These are phyloP conservation scores for Dolichotis patagonum DNA, from an alignment of 2,113 vertebrate species.

Conservation along the genomic window DNA sequence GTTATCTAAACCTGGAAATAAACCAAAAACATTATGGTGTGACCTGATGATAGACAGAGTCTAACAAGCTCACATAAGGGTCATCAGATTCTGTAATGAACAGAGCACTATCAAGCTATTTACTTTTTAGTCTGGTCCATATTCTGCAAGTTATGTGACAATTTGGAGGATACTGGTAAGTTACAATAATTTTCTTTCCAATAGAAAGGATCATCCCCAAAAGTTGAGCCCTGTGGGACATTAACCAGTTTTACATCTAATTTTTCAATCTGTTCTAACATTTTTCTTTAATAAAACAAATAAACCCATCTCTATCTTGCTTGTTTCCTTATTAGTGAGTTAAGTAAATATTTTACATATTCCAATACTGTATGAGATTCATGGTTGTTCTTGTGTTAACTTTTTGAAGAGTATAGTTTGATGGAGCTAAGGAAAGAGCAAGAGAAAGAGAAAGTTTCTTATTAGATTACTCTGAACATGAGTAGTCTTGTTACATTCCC, in stretches of 20 bases:
- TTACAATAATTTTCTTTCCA: not conserved
- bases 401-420: not conserved
- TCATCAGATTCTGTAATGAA: not conserved
- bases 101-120: not conserved
- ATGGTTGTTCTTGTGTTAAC: not conserved
- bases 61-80: not conserved
- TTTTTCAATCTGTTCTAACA: not conserved
- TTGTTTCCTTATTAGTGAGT: not conserved
- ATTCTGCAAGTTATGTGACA: not conserved
- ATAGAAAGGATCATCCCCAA: not conserved
- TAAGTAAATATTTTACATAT: not conserved
- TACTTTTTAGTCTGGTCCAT: not conserved
- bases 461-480: not conserved
- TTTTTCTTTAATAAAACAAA: constrained; percentile 21
- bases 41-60: not conserved
- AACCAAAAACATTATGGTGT: not conserved
- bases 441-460: not conserved
- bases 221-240: not conserved
- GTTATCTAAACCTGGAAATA: not conserved
- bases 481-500: not conserved
- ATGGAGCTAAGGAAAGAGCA: not conserved
- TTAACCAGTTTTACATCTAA: too few relatives aligned
- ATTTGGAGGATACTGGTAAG: not conserved
- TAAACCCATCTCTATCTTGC: not conserved
- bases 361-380: not conserved